These are phyloP conservation scores for Nycticorax nycticorax DNA, from an alignment of 2,113 vertebrate genomes.

Conservation along the genomic window DNA sequence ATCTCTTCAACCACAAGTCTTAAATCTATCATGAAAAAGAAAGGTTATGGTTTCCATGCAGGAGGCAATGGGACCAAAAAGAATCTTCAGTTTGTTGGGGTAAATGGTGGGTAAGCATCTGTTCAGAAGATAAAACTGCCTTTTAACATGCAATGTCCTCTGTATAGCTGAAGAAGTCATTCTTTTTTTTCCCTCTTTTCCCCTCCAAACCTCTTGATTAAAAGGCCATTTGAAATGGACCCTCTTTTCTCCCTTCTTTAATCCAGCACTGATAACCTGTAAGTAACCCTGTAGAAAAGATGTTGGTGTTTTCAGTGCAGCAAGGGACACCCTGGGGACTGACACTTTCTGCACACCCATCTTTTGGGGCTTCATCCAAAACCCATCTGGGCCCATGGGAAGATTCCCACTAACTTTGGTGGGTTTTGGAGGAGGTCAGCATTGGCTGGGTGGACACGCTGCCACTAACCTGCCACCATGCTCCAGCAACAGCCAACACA, in stretches of 20 bases:
- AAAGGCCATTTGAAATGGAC: constrained; percentile 40
- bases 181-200: background rate
- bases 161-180: background rate
- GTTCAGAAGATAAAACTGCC: constrained; percentile 43
- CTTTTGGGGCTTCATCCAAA: background rate
- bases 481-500: background rate
- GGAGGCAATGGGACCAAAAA: constrained; percentile 92
- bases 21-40: constrained; percentile 99
- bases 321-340: background rate
- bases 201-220: constrained; percentile 31
- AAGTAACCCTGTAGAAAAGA: background rate
- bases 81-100: constrained; percentile 99
- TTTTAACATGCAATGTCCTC: background rate
- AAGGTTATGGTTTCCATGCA: constrained; percentile 85
- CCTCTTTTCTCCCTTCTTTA: constrained; percentile 31
- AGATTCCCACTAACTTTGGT: background rate
- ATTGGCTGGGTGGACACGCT: background rate
- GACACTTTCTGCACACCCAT: background rate
- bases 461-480: background rate
- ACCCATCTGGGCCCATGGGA: background rate
- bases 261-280: background rate
- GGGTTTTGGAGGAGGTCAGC: background rate
- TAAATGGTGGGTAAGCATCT: constrained; percentile 98
- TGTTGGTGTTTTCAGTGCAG: background rate
- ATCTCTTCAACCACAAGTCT: constrained; percentile 83